Base-by-base conservation (phyloP, 1,140 invertebrate genomes). In the Agraylea sexmaculata region DNA sequence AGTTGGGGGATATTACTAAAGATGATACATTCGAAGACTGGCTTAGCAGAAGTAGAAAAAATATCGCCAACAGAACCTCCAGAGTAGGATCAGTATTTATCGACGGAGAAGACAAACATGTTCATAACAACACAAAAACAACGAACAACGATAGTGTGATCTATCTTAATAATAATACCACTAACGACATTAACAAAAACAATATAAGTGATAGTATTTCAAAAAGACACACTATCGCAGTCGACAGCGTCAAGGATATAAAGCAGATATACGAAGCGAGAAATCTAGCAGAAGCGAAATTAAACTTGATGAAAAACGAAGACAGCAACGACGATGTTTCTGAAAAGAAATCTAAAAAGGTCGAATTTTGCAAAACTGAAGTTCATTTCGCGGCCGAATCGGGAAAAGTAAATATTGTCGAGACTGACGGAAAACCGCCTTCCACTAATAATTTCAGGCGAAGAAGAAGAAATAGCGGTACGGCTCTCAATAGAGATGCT, bases 351-450 rank as follows among this genome's bases (percentile, higher is more conserved):
- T 57, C 68, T 11, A 87, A 86, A 57, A 81, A 75, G 60, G 83
- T 87, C 0, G 83, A 80, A 50, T 87, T 87, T 57, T 83, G 81
- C 54, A 86, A 86, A 64, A 87, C 83, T 0, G 84, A 87, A 63
- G 74, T 87, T 13, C 84, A 87, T 57, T 86, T 87, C 58, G 79
- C 81, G 0, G 77, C 80, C n/a, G 83, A 86, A 52, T 78, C 80
- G 1, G 83, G 84, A 0, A 75, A 75, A 49, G 79, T 87, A 0
- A 84, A 86, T 54, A 86, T 87, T 33, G 83, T 87, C n/a, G 82
- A 83, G 57, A 86, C 83, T 0, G 81, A 85, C 56, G 81, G 79
- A 33, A 87, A 87, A 56, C 83, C 83, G 32, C 83, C 83, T 15
- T 80, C 83, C 5, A 80, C 78, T 1, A 81, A 83, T 54, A 76